Conservation (phyloP, 1,140 invertebrate genomes). For the Platyscapa corneri region DNA sequence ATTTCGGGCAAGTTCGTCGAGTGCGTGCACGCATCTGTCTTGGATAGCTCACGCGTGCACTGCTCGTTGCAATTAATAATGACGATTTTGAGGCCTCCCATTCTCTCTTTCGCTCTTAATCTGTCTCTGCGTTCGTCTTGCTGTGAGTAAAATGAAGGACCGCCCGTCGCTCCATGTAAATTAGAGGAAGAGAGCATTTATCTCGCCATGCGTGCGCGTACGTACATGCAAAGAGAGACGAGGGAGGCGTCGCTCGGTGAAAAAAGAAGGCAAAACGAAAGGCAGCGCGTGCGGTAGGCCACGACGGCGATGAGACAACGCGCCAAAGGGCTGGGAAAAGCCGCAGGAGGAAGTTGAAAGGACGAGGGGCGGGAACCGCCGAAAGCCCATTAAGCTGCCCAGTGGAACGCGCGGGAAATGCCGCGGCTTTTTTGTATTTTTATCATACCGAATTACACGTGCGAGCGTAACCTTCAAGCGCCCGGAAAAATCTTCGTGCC, state of each 20-base stretch:
- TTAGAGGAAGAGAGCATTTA: conserved; percentile 61
- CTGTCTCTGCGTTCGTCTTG: no score
- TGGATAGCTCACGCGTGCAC: no score
- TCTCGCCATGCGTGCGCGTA: conserved; percentile 49
- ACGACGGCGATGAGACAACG: background rate
- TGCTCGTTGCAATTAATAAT: no score
- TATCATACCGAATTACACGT: conserved; percentile 64
- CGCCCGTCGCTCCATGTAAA: conserved; percentile 66
- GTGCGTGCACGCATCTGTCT: no score
- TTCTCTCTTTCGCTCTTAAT: no score
- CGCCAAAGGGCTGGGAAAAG: conserved; percentile 49
- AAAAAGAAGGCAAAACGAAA: conserved; percentile 33
- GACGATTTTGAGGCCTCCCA: no score
- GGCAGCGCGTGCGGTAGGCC: conserved; percentile 44
- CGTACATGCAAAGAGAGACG: conserved; percentile 48
- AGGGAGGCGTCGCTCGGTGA: background rate
- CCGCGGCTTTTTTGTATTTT: conserved; percentile 53
- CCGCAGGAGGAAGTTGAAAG: conserved; percentile 35
- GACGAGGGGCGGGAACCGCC: background rate
- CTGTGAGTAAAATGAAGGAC: conserved; percentile 45
- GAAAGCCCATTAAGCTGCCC: conserved; percentile 64
- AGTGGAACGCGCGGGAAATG: conserved; percentile 60
- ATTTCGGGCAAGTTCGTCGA: no score
- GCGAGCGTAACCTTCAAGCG: conserved; percentile 6
- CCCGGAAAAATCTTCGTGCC: conserved; percentile 33